Percentiles rank a stretch among this genome's conserved stretches.
phyloP scores from a whole-genome alignment of 37 sponge, comb jelly and placozoan genomes.

The Agelas oroides region DNA sequence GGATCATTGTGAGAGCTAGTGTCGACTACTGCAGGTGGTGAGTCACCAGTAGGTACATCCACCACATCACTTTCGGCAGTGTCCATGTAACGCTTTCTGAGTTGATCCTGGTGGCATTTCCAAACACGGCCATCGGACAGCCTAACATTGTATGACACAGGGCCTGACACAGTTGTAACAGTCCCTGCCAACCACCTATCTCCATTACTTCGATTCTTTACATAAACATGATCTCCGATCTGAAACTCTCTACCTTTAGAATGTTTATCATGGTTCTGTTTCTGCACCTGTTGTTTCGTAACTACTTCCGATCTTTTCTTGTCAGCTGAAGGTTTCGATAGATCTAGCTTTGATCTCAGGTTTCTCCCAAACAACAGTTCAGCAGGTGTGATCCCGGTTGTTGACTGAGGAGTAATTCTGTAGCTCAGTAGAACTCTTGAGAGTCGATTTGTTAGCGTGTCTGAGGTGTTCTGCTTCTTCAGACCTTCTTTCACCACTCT shows the following conservation, averaged over 20 bases:
- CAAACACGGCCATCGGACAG: not conserved
- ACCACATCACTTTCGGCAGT: not conserved
- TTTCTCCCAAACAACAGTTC: not conserved
- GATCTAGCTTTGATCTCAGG: not conserved
- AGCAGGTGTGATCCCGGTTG: not conserved
- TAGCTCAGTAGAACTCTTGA: slow-evolving; percentile 3
- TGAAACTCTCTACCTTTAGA: not conserved
- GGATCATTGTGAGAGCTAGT: not conserved
- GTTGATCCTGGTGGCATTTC: slow-evolving; percentile 4
- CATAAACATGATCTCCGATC: not conserved
- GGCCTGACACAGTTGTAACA: not conserved
- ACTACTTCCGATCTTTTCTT: not conserved
- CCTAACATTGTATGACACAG: too few relatives aligned
- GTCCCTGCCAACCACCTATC: slow-evolving; percentile 2
- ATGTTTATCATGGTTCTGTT: slow-evolving; percentile 13
- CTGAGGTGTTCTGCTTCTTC: not conserved
- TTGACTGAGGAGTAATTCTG: not conserved
- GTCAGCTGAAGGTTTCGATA: slow-evolving; percentile 1
- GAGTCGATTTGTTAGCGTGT: too few relatives aligned
- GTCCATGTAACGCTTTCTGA: not conserved
- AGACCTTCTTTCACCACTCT: not conserved
- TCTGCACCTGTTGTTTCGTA: slow-evolving; percentile 3
- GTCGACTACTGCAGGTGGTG: not conserved
- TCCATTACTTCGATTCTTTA: not conserved
- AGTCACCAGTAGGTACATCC: not conserved